Conservation (phyloP, 2,888 invertebrate species). For the Pemphredon lugubris region DNA sequence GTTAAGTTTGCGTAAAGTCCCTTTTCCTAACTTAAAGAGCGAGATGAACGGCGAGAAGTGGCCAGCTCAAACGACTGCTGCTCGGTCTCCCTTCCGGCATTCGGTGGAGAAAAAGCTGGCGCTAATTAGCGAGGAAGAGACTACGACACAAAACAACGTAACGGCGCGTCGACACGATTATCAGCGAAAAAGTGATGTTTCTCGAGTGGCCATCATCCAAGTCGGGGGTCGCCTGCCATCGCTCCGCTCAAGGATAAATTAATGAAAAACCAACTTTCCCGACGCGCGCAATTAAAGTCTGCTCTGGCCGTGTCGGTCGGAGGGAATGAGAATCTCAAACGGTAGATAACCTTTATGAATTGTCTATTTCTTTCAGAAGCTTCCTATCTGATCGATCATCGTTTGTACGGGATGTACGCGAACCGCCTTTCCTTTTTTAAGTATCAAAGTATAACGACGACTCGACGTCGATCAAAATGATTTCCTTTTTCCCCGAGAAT, state of each 20-base stretch:
- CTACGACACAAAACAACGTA: slow-evolving; percentile 27
- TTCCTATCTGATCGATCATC: too few relatives aligned
- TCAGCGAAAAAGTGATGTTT: slow-evolving; percentile 30
- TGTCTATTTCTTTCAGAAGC: too few relatives aligned
- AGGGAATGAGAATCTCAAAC: neutral
- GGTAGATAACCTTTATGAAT: neutral
- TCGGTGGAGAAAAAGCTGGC: slow-evolving; percentile 11
- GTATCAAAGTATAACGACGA: too few relatives aligned
- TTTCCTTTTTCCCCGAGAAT: neutral
- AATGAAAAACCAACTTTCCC: neutral
- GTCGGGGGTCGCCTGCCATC: too few relatives aligned
- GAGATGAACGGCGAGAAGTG: slow-evolving; percentile 28
- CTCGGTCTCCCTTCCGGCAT: slow-evolving; percentile 2
- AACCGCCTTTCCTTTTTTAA: too few relatives aligned
- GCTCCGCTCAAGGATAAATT: neutral
- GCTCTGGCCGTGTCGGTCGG: too few relatives aligned
- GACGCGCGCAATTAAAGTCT: too few relatives aligned
- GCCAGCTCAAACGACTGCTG: slow-evolving; percentile 21
- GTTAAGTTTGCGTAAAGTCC: slow-evolving; percentile 42
- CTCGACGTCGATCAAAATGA: too few relatives aligned
- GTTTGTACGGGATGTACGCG: too few relatives aligned
- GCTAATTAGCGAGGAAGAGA: slow-evolving; percentile 45
- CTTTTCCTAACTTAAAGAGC: slow-evolving; percentile 26
- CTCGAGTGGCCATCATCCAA: slow-evolving; percentile 5
- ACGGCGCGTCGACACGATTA: slow-evolving; percentile 41